These are phyloP conservation scores for Aphidius gifuensis DNA, from an alignment of 1,140 invertebrate species.

Conservation along the genomic window DNA sequence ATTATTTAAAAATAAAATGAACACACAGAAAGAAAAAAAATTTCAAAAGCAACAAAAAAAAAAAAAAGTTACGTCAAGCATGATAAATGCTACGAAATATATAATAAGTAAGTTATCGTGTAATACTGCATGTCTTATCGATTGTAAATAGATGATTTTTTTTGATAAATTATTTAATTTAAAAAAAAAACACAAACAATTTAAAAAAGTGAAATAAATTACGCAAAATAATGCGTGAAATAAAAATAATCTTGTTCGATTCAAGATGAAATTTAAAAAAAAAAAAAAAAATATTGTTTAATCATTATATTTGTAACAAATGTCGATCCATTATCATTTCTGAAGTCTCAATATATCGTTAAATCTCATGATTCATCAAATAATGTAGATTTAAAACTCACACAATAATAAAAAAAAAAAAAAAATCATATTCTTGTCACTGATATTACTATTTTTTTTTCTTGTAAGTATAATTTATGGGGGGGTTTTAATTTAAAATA, in stretches of 20 bases:
- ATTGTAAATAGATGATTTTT: constrained; percentile 52
- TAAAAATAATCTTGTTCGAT: background rate
- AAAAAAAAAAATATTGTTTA: background rate
- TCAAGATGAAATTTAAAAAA: background rate
- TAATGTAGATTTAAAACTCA: no score
- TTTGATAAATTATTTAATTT: constrained; percentile 52
- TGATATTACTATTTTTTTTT: no score
- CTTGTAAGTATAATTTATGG: no score
- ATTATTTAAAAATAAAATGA: constrained; percentile 8
- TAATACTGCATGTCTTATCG: constrained; percentile 48
- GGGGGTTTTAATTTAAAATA: no score
- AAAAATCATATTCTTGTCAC: no score
- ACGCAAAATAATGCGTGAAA: constrained; percentile 3
- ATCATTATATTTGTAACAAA: constrained; percentile 1
- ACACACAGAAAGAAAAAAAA: constrained; percentile 16
- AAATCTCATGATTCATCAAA: no score
- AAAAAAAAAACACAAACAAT: constrained; percentile 22
- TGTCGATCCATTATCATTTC: background rate
- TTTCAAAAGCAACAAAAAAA: constrained; percentile 15
- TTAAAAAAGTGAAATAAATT: background rate
- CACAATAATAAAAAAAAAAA: no score
- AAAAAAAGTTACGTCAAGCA: constrained; percentile 35
- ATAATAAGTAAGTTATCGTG: constrained; percentile 34
- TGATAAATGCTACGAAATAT: constrained; percentile 41
- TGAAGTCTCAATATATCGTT: no score